Evolutionary conservation across 2,797 vertebrate genomes (phyloP), one percentile per base, ranked within the genome.

Genomic region (Antrozous pallidus): DNA sequence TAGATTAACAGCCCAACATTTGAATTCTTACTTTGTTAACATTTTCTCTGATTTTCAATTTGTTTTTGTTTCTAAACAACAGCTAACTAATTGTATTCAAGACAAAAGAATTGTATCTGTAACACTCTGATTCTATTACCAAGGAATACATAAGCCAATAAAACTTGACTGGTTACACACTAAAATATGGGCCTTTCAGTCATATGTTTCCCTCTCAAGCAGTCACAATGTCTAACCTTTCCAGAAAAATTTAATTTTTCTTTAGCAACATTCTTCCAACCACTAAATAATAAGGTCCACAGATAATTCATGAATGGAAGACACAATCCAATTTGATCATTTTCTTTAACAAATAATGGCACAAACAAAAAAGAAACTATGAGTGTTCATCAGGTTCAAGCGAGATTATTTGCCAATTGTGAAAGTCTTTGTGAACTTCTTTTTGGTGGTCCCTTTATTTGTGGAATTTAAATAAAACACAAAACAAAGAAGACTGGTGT

Each of bases 311-410:
- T 84, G 84, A 74, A 47, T 10, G 56, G 47, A 93, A 65, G 45
- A 82, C 31, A 70, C 0, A 45, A 22, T 83, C 10, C 17, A 71
- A 22, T 20, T 71, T 58, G 63, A 40, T 85, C 7, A n/a, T 33
- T 82, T 85, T 67, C n/a, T 92, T 93, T 85, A 83, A 70, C 5
- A 85, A 90, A 81, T 81, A 58, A 79, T 56, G 26, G 24, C 28
- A 84, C 71, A 67, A 33, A 47, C 42, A 71, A 74, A 65, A n/a
- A 78, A 61, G 8, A 73, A 33, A 58, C 82, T 54, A 20, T 16
- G 24, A 42, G 26, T 73, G 8, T 51, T 67, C 33, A 38, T 71
- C 4, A 45, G 5, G 36, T 51, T 87, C n/a, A 78, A 83, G 51
- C 24, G 77, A 77, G 16, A 40, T 56, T 80, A 14, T 73, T 80